Conservation (phyloP, 1,140 invertebrate species). For the Palaemon carinicauda region DNA sequence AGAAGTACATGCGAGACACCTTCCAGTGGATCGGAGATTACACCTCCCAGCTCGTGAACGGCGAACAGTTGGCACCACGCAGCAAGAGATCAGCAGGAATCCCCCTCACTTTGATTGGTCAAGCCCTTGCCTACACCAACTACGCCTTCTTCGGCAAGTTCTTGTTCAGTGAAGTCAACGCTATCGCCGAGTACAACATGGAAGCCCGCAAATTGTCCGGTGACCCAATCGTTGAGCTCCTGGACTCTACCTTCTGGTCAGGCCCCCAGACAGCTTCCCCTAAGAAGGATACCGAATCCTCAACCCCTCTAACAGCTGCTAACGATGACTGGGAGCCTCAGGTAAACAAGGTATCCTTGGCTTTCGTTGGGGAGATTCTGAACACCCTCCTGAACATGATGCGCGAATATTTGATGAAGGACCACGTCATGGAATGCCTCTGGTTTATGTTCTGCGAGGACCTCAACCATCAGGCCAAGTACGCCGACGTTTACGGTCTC, state of each 20-base stretch:
- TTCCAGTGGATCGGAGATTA: constrained; percentile 48
- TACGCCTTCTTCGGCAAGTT: constrained; percentile 54
- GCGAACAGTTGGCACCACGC: neutral
- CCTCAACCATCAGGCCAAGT: constrained; percentile 69
- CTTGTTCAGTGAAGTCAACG: constrained; percentile 50
- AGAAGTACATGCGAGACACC: constrained; percentile 44
- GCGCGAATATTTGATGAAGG: constrained; percentile 67
- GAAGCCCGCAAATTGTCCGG: constrained; percentile 49
- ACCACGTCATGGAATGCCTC: constrained; percentile 69
- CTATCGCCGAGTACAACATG: constrained; percentile 52
- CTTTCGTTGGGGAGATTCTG: constrained; percentile 68
- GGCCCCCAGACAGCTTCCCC: neutral
- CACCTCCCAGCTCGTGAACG: constrained; percentile 20
- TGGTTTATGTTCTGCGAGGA: constrained; percentile 73
- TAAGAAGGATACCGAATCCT: neutral
- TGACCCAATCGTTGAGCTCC: constrained; percentile 69
- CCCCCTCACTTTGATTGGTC: neutral
- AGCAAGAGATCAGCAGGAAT: constrained; percentile 1
- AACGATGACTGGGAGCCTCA: constrained; percentile 60
- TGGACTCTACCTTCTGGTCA: constrained; percentile 68
- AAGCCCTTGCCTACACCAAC: constrained; percentile 36
- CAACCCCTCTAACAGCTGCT: constrained; percentile 50
- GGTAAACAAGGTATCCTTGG: constrained; percentile 53
- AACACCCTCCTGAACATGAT: constrained; percentile 70
- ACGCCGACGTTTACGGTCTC: constrained; percentile 70